Base-by-base conservation (phyloP, 1,140 invertebrate genomes). In the Drosophila nigromelanica region DNA sequence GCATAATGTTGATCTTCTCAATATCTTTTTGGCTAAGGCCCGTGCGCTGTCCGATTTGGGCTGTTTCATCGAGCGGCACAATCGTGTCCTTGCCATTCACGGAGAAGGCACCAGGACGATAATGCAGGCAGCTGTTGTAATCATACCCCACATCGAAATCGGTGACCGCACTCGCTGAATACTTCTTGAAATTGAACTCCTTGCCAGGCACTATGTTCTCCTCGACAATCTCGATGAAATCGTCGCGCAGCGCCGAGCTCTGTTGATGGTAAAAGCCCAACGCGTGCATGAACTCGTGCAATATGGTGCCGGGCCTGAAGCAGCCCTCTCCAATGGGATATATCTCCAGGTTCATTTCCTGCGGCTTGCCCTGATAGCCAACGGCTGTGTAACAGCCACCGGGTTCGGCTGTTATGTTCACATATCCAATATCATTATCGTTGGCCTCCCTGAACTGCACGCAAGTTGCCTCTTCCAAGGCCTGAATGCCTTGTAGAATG, bases 101-200 rank as follows among this genome's bases (percentile, higher is more conserved):
- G 0, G 95, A 95, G 90, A 97, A 97, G 3, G 96, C 95, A 18
- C 92, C 94, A 0, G 94, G 91, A 0, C 95, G 94, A 87, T 97
- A 97, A 90, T 97, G 97, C 94, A 97, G 94, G 15, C 97, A 95
- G 68, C 96, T 97, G 0, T 92, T 83, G 73, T 95, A 96, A 89
- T 96, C 95, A 68, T 96, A 96, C 6, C 82, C 80, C 55, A 93
- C 69, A 11, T 93, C 92, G 52, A 93, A 94, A 62, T 94, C 93
- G 2, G 76, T 89, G 1, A 91, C 78, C 0, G 92, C 91, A 0
- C 79, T 92, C 0, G 78, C 58, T 5, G 74, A 75, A 7, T 92
- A 92, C 45, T 94, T 94, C 60, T 94, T 93, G 75, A 95, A 95
- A 68, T 95, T 94, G n/a, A 93, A 92, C 78, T 94, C 93, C 67